Evolutionary conservation across 2,113 vertebrate species (phyloP).

Genomic region (Tichodroma muraria): DNA sequence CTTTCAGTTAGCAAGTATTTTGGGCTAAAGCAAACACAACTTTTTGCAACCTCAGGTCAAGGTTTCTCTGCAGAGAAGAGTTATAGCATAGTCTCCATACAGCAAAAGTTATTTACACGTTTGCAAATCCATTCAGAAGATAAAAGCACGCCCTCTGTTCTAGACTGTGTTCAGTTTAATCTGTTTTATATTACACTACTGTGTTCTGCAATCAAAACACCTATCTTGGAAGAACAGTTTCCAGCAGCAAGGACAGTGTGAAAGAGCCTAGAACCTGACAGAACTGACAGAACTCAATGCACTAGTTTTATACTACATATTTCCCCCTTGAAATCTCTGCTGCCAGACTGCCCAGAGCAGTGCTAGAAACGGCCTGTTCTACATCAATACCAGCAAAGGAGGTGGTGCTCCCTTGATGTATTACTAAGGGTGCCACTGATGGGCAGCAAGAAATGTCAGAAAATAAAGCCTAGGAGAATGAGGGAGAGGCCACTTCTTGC

Average conservation of each 20-base stretch:
- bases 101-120: neutral
- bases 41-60: conserved; percentile 3
- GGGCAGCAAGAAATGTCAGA: neutral
- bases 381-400: neutral
- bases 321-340: neutral
- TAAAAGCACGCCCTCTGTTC: neutral
- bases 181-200: neutral
- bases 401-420: neutral
- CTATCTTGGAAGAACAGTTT: neutral
- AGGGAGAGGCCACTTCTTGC: neutral
- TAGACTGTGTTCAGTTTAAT: neutral
- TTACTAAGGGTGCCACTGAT: neutral
- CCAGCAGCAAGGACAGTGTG: neutral
- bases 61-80: conserved; percentile 18
- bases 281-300: neutral
- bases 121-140: neutral
- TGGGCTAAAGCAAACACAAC: conserved; percentile 8
- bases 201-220: neutral
- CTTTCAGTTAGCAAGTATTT: conserved; percentile 25
- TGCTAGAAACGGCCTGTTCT: neutral
- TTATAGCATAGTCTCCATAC: neutral
- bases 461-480: neutral
- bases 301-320: neutral
- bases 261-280: neutral
- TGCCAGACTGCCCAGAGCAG: neutral